Conservation (phyloP, 2,113 vertebrate genomes). For the Rhagologus leucostigma region DNA sequence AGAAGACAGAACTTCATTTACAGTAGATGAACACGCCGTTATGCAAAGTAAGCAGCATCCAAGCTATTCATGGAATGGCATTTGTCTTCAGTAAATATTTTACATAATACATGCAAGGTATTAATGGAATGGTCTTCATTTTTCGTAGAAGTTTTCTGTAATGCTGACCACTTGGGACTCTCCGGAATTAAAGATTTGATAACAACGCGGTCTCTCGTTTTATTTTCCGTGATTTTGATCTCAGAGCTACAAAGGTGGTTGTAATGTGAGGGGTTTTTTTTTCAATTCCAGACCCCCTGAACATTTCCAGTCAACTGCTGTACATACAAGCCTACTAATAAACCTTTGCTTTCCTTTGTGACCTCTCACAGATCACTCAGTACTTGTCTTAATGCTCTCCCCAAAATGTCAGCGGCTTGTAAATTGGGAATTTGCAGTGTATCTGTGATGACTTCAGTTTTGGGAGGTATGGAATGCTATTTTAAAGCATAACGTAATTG, state of each 20-base stretch:
- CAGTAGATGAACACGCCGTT: background rate
- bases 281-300: background rate
- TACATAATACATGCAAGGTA: slow-evolving; percentile 22
- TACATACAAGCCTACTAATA: background rate
- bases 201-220: background rate
- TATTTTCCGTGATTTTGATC: background rate
- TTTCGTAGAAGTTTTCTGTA: background rate
- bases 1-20: slow-evolving; percentile 1
- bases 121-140: slow-evolving; percentile 12
- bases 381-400: background rate
- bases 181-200: background rate
- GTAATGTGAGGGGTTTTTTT: background rate
- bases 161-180: background rate
- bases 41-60: background rate
- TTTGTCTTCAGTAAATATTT: slow-evolving; percentile 19
- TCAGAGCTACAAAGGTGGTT: background rate
- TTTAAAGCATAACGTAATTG: background rate
- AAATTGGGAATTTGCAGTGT: rapidly evolving
- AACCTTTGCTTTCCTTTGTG: background rate
- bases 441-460: background rate
- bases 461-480: background rate
- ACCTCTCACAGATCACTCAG: background rate
- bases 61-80: slow-evolving; percentile 28
- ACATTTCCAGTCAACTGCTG: background rate
- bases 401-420: background rate